Conservation (phyloP, 92 coral and sea anemone genomes). For the Palythoa heliodiscus region DNA sequence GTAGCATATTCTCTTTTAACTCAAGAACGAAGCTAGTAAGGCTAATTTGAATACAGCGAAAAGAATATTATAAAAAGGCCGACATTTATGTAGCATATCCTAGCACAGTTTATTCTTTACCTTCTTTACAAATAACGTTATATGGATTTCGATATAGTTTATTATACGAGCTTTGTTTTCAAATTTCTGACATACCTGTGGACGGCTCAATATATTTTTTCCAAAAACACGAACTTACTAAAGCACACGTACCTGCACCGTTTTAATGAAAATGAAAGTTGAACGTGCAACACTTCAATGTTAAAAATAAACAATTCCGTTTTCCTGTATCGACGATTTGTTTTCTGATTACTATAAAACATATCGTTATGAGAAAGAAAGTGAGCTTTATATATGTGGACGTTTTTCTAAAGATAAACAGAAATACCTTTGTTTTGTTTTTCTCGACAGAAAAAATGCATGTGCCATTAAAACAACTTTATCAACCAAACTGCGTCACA, state of each 20-base stretch:
- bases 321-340: neutral
- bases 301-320: neutral
- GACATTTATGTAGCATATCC: too few species aligned
- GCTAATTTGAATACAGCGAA: too few species aligned
- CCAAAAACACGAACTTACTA: neutral
- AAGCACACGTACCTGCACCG: neutral
- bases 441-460: neutral
- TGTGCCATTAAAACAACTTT: neutral
- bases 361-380: neutral
- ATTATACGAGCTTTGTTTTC: neutral
- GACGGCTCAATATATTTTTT: neutral
- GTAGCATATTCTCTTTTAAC: too few species aligned
- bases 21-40: too few species aligned
- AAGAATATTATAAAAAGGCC: too few species aligned
- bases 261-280: neutral
- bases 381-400: neutral
- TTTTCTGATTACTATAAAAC: neutral
- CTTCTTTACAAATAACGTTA: too few species aligned
- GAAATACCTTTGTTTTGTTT: neutral
- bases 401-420: neutral
- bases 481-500: neutral
- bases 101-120: too few species aligned
- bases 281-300: neutral
- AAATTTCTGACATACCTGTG: neutral
- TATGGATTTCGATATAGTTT: neutral